A percentile compares a stretch with the other conserved stretches of the same genome.
phyloP scores from a whole-genome alignment of 2,797 vertebrate genomes.

The Anas bernieri region DNA sequence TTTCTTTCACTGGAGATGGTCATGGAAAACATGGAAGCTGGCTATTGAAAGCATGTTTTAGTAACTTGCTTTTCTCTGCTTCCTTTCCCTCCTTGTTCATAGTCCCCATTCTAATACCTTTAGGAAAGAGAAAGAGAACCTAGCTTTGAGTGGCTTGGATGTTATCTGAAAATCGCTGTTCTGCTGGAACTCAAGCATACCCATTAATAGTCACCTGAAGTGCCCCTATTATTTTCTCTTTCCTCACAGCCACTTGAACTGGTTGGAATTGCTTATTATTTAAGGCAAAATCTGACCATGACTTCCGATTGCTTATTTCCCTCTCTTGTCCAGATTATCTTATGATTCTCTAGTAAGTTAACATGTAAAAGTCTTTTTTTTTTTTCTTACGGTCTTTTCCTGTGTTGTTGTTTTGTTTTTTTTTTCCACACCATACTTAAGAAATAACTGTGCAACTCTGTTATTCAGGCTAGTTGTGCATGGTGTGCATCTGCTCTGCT shows the following conservation, averaged over 20 bases:
- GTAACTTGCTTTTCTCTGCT: not conserved
- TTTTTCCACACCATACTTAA: not conserved
- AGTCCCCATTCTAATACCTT: accelerated
- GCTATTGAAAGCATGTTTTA: not conserved
- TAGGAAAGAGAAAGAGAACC: not conserved
- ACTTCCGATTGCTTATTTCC: not conserved
- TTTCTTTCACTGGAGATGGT: not conserved
- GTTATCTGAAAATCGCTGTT: not conserved
- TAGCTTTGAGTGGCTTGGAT: not conserved
- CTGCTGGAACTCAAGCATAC: not conserved
- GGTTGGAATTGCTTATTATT: not conserved
- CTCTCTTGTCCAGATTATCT: not conserved
- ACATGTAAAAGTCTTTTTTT: not conserved
- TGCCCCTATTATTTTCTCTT: not conserved
- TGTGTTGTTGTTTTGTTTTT: not conserved
- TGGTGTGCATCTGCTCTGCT: not conserved
- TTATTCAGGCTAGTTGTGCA: not conserved
- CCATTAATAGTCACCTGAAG: not conserved
- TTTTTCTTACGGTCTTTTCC: not conserved
- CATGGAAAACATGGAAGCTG: not conserved
- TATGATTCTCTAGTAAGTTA: not conserved
- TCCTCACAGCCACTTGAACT: not conserved
- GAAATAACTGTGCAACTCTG: not conserved
- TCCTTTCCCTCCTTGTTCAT: not conserved
- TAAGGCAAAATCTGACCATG: not conserved